Evolutionary conservation across 2,797 vertebrate species (phyloP).

Genomic region (Parauchenoglanis punctatus): DNA sequence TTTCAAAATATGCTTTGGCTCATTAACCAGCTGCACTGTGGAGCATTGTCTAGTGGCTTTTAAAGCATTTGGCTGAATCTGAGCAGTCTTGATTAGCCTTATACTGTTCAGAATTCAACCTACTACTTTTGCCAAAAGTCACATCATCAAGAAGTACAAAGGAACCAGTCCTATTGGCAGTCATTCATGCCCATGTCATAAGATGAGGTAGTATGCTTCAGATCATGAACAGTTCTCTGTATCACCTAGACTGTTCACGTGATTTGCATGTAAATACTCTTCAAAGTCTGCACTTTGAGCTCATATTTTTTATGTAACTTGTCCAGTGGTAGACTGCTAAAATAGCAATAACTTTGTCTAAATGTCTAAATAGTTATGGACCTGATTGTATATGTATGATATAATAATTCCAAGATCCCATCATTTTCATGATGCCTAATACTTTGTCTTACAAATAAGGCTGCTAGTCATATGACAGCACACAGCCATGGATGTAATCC

Average conservation of each 20-base stretch:
- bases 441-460: slow-evolving; percentile 32
- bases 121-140: neutral
- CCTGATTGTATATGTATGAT: neutral
- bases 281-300: neutral
- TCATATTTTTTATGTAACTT: neutral
- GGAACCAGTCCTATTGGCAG: neutral
- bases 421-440: slow-evolving; percentile 2
- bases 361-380: neutral
- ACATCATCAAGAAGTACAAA: neutral
- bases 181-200: neutral
- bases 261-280: neutral
- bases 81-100: neutral
- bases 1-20: neutral
- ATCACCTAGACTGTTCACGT: neutral
- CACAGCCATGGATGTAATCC: slow-evolving; percentile 45
- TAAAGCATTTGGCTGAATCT: neutral
- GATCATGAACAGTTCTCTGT: neutral
- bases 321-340: neutral
- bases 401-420: neutral
- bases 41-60: no score
- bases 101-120: neutral
- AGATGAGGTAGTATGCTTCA: neutral
- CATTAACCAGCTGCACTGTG: neutral
- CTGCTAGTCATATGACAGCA: slow-evolving; percentile 41
- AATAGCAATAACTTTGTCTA: neutral